Evolutionary conservation across 2,888 invertebrate species (phyloP).

Genomic region (Malachius bipustulatus): DNA sequence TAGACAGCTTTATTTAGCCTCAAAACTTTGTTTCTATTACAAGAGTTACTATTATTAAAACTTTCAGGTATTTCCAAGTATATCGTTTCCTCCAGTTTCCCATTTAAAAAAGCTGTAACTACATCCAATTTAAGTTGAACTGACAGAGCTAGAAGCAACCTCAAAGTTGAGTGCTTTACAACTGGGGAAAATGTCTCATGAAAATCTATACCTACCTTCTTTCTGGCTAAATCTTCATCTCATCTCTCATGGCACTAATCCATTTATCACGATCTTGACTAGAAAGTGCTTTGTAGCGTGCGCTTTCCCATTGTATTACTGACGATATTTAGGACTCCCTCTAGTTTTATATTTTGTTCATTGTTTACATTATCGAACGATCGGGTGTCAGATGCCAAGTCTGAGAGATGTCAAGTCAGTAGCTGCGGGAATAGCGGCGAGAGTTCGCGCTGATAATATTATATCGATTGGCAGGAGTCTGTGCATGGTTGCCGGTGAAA

Average conservation of each 20-base stretch:
- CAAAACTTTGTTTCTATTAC: conserved; percentile 13
- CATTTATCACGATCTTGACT: conserved; percentile 14
- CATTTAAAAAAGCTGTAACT: conserved; percentile 14
- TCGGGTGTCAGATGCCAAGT: no score
- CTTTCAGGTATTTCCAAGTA: conserved; percentile 13
- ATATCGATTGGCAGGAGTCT: no score
- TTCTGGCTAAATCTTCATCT: conserved; percentile 15
- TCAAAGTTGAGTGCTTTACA: conserved; percentile 17
- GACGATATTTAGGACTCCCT: no score
- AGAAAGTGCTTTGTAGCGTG: conserved; percentile 17
- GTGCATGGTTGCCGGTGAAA: no score
- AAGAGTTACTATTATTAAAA: conserved; percentile 8
- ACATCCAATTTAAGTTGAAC: conserved; percentile 14
- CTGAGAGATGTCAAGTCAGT: no score
- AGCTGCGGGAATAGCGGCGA: no score
- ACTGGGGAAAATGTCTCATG: conserved; percentile 16
- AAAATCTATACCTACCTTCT: conserved; percentile 12
- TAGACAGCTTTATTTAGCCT: conserved; percentile 16
- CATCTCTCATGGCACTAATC: conserved; percentile 16
- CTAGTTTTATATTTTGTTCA: no score
- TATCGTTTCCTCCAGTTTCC: conserved; percentile 10
- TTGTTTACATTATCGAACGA: no score
- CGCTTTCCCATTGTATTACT: no score
- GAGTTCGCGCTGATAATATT: no score
- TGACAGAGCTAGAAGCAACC: conserved; percentile 18